phyloP scores from a whole-genome alignment of 2,113 vertebrate species.

The Platysteira castanea region DNA sequence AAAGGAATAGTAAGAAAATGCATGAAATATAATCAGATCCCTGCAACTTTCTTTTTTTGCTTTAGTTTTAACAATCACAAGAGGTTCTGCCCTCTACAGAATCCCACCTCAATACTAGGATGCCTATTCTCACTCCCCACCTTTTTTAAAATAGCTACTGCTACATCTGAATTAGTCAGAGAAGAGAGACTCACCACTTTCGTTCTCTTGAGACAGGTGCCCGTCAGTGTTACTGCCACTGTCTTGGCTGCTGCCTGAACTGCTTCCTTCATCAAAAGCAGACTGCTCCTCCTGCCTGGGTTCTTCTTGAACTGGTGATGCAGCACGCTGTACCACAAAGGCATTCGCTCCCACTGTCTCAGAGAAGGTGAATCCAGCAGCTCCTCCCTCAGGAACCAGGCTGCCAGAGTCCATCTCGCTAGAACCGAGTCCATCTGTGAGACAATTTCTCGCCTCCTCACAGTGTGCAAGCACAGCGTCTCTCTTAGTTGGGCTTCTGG shows the following conservation, averaged over 20 bases:
- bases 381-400: slow-evolving; percentile 65
- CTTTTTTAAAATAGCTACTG: background rate
- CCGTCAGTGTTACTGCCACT: slow-evolving; percentile 64
- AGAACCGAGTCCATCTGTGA: slow-evolving; percentile 49
- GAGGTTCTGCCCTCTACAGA: background rate
- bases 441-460: slow-evolving; percentile 33
- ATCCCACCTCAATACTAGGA: background rate
- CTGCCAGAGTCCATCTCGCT: slow-evolving; percentile 62
- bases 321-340: slow-evolving; percentile 68
- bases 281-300: slow-evolving; percentile 63
- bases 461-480: slow-evolving; percentile 51
- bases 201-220: slow-evolving; percentile 73
- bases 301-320: slow-evolving; percentile 51
- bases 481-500: slow-evolving; percentile 45
- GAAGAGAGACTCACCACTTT: slow-evolving; percentile 77
- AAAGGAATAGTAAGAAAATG: background rate
- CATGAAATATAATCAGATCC: background rate
- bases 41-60: background rate
- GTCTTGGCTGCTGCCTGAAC: slow-evolving; percentile 68
- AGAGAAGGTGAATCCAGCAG: slow-evolving; percentile 56
- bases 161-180: background rate
- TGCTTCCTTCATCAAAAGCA: slow-evolving; percentile 46
- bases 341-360: slow-evolving; percentile 51
- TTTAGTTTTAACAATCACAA: background rate
- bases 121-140: background rate